A percentile compares a stretch with the other conserved stretches of the same genome.
These are phyloP conservation scores for Scolopax bukidnonensis DNA, from an alignment of 2,797 vertebrate species.

Conservation along the genomic window DNA sequence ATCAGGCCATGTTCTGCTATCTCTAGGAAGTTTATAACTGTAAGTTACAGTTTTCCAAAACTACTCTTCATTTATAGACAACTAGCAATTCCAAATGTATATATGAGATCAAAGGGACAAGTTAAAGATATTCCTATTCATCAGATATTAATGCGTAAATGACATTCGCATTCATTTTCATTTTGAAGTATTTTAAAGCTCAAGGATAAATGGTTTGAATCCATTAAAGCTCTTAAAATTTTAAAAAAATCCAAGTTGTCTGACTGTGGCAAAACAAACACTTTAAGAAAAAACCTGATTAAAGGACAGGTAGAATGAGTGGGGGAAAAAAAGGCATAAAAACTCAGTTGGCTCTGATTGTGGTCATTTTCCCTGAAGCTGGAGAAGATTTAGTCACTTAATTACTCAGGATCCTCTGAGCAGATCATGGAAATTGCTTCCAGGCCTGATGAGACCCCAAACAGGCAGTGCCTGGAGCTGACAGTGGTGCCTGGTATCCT, in stretches of 20 bases:
- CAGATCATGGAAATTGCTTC: neutral
- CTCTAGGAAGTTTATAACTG: neutral
- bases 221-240: neutral
- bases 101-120: neutral
- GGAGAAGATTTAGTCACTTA: neutral
- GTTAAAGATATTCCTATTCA: neutral
- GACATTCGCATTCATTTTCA: neutral
- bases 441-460: neutral
- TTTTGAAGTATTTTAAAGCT: neutral
- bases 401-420: neutral
- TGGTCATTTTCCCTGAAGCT: neutral
- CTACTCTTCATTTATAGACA: neutral
- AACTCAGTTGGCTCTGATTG: fast-evolving
- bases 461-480: neutral
- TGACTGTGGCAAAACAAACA: neutral
- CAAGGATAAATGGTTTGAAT: neutral
- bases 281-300: neutral
- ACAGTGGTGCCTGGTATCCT: too few relatives aligned
- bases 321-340: neutral
- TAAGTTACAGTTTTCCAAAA: neutral
- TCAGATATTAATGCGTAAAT: neutral
- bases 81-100: fast-evolving
- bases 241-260: neutral
- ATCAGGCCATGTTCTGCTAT: neutral
- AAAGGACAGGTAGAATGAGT: neutral